Percentiles rank a stretch among this genome's conserved stretches.
These are phyloP conservation scores for Ceraclea dissimilis DNA, from an alignment of 2,888 invertebrate species.

Conservation along the genomic window DNA sequence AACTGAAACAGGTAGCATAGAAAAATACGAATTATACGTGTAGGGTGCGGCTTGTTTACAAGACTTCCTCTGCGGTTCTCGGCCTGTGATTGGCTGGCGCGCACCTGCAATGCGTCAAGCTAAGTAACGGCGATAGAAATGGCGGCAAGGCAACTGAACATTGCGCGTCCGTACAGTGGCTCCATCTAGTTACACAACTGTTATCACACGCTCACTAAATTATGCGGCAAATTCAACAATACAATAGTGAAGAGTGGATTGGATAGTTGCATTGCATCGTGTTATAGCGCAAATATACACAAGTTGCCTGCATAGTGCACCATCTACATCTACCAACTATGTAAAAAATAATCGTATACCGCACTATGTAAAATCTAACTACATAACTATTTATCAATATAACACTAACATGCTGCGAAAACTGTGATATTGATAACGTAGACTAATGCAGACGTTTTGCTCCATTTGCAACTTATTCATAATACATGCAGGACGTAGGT, in stretches of 20 bases:
- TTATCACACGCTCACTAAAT: constrained; percentile 12
- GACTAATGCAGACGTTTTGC: background rate
- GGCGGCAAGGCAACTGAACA: constrained; percentile 35
- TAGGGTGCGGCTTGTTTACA: constrained; percentile 69
- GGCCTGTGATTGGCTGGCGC: constrained; percentile 69
- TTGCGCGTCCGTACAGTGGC: constrained; percentile 18
- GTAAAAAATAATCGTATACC: background rate
- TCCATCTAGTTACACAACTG: constrained; percentile 30
- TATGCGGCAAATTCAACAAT: constrained; percentile 22
- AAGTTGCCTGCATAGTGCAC: background rate
- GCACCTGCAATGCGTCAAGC: constrained; percentile 84
- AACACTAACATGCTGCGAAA: background rate
- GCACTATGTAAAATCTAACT: background rate
- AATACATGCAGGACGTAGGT: no score
- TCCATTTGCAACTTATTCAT: no score
- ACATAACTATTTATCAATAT: background rate
- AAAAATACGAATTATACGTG: constrained; percentile 51
- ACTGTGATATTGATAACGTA: background rate
- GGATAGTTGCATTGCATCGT: background rate
- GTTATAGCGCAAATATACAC: background rate
- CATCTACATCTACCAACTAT: background rate
- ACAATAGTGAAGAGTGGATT: background rate
- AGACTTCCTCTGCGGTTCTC: constrained; percentile 49
- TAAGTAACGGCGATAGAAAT: constrained; percentile 28
- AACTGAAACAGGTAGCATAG: background rate